Evolutionary conservation across 2,888 invertebrate species (phyloP).

Genomic region (Rhingia campestris): DNA sequence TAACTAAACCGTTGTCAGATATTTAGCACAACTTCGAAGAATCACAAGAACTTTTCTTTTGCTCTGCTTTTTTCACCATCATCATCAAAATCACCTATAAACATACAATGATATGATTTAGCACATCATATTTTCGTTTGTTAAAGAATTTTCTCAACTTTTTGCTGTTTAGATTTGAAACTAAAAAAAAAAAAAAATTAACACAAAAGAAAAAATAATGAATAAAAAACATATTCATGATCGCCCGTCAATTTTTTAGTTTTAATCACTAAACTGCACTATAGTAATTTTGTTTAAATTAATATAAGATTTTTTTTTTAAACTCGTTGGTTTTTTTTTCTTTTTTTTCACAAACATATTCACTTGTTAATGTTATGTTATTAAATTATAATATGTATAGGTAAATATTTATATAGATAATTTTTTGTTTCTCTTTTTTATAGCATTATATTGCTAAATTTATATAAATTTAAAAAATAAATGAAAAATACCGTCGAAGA

Average conservation of each 20-base stretch:
- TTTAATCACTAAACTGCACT: slow-evolving; percentile 71
- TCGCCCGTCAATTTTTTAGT: slow-evolving; percentile 51
- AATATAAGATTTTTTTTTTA: slow-evolving; percentile 56
- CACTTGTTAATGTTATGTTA: slow-evolving; percentile 58
- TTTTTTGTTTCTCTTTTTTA: slow-evolving; percentile 20
- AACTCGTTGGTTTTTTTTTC: slow-evolving; percentile 27
- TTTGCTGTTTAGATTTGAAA: slow-evolving; percentile 36
- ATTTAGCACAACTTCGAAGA: slow-evolving; percentile 64
- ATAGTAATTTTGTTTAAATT: slow-evolving; percentile 42
- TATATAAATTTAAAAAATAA: slow-evolving; percentile 70
- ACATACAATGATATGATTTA: slow-evolving; percentile 39
- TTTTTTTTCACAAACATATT: slow-evolving; percentile 64
- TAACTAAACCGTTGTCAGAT: slow-evolving; percentile 54
- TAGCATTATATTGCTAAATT: slow-evolving; percentile 53
- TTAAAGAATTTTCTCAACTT: slow-evolving; percentile 10
- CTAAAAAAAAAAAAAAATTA: slow-evolving; percentile 28
- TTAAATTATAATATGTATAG: slow-evolving; percentile 6
- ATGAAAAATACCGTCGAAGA: slow-evolving; percentile 64
- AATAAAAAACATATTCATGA: slow-evolving; percentile 20
- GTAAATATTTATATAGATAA: slow-evolving; percentile 15
- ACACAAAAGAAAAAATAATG: slow-evolving; percentile 49
- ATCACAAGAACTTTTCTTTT: slow-evolving; percentile 62
- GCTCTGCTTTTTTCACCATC: slow-evolving; percentile 45
- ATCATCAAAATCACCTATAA: slow-evolving; percentile 45
- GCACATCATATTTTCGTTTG: slow-evolving; percentile 48